A percentile compares a stretch with the other conserved stretches of the same genome.
Evolutionary conservation across 2,888 invertebrate species (phyloP).

Genomic region (Drosophila neotestacea): DNA sequence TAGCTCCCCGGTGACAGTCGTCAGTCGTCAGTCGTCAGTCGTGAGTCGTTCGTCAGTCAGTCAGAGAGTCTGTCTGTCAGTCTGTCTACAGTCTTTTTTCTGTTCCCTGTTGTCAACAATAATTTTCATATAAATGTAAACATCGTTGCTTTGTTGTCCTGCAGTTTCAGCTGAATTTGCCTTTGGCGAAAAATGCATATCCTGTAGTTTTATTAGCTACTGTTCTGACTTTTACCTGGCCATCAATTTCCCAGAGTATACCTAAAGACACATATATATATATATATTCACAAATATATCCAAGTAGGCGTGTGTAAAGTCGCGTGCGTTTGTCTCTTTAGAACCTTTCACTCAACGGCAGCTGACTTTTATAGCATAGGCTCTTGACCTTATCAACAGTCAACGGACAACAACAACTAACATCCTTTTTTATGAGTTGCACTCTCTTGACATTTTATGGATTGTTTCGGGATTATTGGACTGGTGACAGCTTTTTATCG

Average conservation of each 20-base stretch:
- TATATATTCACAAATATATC: constrained; percentile 15
- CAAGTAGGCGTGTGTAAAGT: constrained; percentile 53
- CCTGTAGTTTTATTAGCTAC: constrained; percentile 47
- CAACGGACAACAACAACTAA: constrained; percentile 16
- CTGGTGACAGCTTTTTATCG: constrained; percentile 78
- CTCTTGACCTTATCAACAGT: constrained; percentile 70
- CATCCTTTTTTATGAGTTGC: constrained; percentile 62
- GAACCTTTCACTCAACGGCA: constrained; percentile 52
- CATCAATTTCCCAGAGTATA: constrained; percentile 10
- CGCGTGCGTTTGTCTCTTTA: constrained; percentile 56
- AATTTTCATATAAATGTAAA: constrained; percentile 71
- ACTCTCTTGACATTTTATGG: constrained; percentile 74
- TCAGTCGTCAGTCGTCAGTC: constrained; percentile 15
- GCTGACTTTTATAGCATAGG: constrained; percentile 72
- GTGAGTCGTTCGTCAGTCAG: constrained; percentile 5
- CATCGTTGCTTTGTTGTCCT: constrained; percentile 54
- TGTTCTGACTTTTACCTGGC: constrained; percentile 46
- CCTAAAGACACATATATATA: not conserved
- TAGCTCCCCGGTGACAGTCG: constrained; percentile 49
- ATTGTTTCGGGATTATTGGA: constrained; percentile 46
- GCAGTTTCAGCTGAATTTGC: constrained; percentile 50
- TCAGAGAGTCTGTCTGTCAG: constrained; percentile 2
- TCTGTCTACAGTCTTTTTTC: constrained; percentile 23
- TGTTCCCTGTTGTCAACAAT: constrained; percentile 43
- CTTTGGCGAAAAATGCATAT: constrained; percentile 27